Conservation (phyloP, 2,888 invertebrate genomes). For the Drosophila helvetica region DNA sequence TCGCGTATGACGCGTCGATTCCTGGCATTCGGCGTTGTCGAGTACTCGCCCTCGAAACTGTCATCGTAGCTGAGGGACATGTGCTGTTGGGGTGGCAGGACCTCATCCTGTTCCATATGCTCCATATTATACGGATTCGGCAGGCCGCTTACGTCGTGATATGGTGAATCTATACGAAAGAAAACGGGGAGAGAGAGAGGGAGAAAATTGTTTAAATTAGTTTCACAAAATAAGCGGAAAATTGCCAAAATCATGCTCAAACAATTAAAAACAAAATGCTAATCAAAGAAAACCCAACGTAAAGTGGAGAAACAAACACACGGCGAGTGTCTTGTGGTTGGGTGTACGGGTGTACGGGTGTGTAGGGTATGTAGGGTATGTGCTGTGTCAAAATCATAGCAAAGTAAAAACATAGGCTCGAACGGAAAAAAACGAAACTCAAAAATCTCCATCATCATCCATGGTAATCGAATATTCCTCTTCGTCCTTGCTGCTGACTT, state of each 20-base stretch:
- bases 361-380: conserved; percentile 14
- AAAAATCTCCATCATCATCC: conserved; percentile 54
- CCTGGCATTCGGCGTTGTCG: conserved; percentile 96
- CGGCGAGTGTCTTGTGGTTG: conserved; percentile 33
- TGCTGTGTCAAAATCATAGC: conserved; percentile 30
- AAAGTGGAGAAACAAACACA: conserved; percentile 52
- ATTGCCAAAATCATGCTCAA: conserved; percentile 66
- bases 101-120: conserved; percentile 90
- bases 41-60: conserved; percentile 96
- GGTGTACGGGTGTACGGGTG: conserved; percentile 13
- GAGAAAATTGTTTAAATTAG: conserved; percentile 64
- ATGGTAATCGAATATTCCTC: conserved; percentile 29
- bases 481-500: conserved; percentile 39
- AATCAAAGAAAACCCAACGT: conserved; percentile 48
- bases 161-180: conserved; percentile 89
- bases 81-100: conserved; percentile 89
- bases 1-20: conserved; percentile 96
- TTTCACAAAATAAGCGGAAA: conserved; percentile 48
- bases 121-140: conserved; percentile 94
- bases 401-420: conserved; percentile 6
- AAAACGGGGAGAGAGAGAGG: conserved; percentile 53
- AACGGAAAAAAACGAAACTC: conserved; percentile 25
- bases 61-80: conserved; percentile 96
- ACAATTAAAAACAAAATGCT: conserved; percentile 72
- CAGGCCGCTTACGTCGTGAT: conserved; percentile 96